phyloP scores from a whole-genome alignment of 2,797 vertebrate species.

The Sebastes reedi region DNA sequence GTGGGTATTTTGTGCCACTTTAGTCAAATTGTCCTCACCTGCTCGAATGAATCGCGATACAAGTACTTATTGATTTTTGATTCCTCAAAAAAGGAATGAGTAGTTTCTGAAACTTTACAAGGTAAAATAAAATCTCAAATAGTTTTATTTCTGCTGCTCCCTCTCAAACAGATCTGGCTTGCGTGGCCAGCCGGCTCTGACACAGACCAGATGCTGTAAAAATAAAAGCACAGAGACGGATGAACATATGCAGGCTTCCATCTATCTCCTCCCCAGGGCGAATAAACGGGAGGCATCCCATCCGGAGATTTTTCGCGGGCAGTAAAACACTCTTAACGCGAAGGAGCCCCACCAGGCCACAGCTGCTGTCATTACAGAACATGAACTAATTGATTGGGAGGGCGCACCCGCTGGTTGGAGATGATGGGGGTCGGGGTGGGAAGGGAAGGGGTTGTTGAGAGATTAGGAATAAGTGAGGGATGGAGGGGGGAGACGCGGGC shows the following conservation, averaged over 20 bases:
- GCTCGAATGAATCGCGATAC: neutral
- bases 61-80: neutral
- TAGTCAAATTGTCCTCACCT: neutral
- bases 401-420: slow-evolving; percentile 16
- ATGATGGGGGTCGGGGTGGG: neutral
- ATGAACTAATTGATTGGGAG: slow-evolving; percentile 58
- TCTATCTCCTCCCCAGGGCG: slow-evolving; percentile 34
- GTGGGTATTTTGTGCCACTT: neutral
- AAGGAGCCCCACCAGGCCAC: slow-evolving; percentile 42
- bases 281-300: slow-evolving; percentile 26
- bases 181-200: slow-evolving; percentile 14
- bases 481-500: neutral
- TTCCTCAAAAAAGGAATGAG: neutral
- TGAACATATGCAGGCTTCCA: slow-evolving; percentile 41
- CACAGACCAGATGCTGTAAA: slow-evolving; percentile 46
- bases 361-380: slow-evolving; percentile 64
- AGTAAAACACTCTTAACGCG: slow-evolving; percentile 41
- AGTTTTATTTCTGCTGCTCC: neutral
- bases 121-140: neutral
- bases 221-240: slow-evolving; percentile 37
- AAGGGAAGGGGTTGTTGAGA: neutral
- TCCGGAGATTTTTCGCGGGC: slow-evolving; percentile 19
- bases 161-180: neutral
- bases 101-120: neutral
- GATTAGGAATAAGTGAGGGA: slow-evolving; percentile 25